Percentiles rank a stretch among this genome's conserved stretches.
phyloP scores from a whole-genome alignment of 2,888 invertebrate genomes.

The Autographa pulchrina region DNA sequence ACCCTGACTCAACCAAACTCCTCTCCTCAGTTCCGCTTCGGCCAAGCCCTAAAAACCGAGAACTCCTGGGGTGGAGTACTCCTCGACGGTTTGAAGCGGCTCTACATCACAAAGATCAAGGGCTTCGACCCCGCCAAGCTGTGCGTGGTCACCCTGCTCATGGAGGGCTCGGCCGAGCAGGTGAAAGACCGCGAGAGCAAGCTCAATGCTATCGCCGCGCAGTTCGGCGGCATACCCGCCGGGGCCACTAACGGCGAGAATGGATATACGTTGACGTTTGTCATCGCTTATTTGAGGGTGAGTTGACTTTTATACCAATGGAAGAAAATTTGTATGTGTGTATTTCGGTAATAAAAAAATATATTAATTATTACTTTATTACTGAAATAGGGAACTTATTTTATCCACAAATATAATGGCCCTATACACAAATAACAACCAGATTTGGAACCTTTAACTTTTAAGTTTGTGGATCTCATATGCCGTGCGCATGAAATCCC shows the following conservation, averaged over 20 bases:
- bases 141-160: constrained; percentile 97
- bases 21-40: constrained; percentile 94
- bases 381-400: too few relatives aligned
- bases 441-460: too few relatives aligned
- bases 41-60: constrained; percentile 92
- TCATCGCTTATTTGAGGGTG: constrained; percentile 99
- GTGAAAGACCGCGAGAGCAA: constrained; percentile 90
- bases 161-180: constrained; percentile 94
- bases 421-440: too few relatives aligned
- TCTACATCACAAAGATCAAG: constrained; percentile 96
- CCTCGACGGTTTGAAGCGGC: constrained; percentile 94
- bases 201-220: constrained; percentile 94
- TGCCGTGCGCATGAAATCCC: too few relatives aligned
- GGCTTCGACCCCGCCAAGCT: constrained; percentile 94
- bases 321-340: too few relatives aligned
- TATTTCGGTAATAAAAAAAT: too few relatives aligned
- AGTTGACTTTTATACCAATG: constrained; percentile 70
- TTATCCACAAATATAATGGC: too few relatives aligned
- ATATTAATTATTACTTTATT: too few relatives aligned
- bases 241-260: constrained; percentile 98
- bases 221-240: constrained; percentile 95
- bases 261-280: constrained; percentile 98
- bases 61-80: constrained; percentile 90
- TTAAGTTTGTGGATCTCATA: too few relatives aligned
- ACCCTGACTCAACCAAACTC: too few relatives aligned